Evolutionary conservation across 92 coral and sea anemone genomes (phyloP), one percentile per base, ranked within the genome.

Genomic region (Ricordea florida): DNA sequence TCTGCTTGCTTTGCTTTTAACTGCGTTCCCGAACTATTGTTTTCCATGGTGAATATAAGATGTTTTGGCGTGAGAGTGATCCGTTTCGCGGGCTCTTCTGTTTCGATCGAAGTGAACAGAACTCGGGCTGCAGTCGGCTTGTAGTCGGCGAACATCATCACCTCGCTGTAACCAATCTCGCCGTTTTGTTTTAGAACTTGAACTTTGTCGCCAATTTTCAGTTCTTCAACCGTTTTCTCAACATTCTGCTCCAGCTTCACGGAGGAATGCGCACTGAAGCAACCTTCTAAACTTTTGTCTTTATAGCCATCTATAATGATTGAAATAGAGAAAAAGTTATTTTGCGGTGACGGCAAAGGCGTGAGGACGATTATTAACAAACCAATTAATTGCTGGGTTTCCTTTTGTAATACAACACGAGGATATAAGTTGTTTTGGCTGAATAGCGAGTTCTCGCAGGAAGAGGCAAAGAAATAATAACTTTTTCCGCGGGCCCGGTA

Each of bases 111-210:
- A 74, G 76, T 65, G 74, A 80, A 85, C 48, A 73, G 49, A 18
- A 86, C 87, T 14, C 85, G 59, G 5, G 78, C 44, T 58, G 61
- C 62, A 80, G 85, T 48, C 32, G 99, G 96, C 22, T 82, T 70
- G 79, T 74, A 78, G 78, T 96, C 99, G 30, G 90, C 82, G 53
- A 96, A 96, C 90, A 96, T 76, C 11, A 89, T 53, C 0, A 96
- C 93, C 70, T 92, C 96, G 41, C 93, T 92, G 81, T 68, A 84
- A 35, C 90, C 76, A 17, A 89, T 57, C 62, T 62, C 55, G 20
- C 99, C 99, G 20, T 72, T 55, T 18, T 73, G 62, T 37, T 59
- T 74, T 87, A 92, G 53, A 45, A 89, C 84, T 83, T 89, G 87
- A 7, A 89, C 92, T 49, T 75, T 86, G 50, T 96, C 87, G 9